Evolutionary conservation across 2,113 vertebrate species (phyloP), one percentile per base, ranked within the genome.

Genomic region (Notothenia rossii): DNA sequence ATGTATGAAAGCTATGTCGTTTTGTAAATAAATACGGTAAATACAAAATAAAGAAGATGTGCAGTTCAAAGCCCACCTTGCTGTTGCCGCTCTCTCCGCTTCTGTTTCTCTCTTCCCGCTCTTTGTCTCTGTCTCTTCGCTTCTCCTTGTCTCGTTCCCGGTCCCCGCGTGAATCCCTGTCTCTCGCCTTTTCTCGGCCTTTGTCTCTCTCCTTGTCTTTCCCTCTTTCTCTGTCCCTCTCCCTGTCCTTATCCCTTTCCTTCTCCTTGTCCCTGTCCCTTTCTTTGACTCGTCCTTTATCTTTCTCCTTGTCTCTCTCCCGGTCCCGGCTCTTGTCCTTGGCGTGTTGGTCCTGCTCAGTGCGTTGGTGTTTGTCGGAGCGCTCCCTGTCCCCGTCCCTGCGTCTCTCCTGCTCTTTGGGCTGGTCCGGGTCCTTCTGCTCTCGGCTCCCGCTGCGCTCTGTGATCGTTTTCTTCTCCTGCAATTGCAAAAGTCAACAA

Each of bases 381-480:
- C 65, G 83, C 48, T 81, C 90, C 10, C 93, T 93, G 18, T 96
- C 95, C n/a, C 92, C 95, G 20, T 95, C 95, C 64, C 84, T 92
- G 0, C 74, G 89, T 25, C 86, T 88, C 8, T 96, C 96, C 36
- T 91, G 91, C 7, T 96, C 95, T 87, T 91, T 96, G n/a, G 65
- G 15, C 1, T 92, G 94, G 60, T 95, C 96, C 43, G 92, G 93
- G 60, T 92, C 78, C 84, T 95, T 98, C 45, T 89, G 89, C 29
- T 96, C 96, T 77, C 86, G 88, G 82, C 94, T 96, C 1, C 89
- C 79, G 10, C 94, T 95, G 83, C 88, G 94, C 18, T 97, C 97
- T 64, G 95, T 95, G 55, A 94, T 92, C 84, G 94, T 95, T 70
- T 91, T 95, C 22, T 92, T 95, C 10, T 94, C 95, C 98, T 98